These are phyloP conservation scores for Ophthalmolycus amberensis DNA, from an alignment of 2,113 vertebrate species.

Conservation along the genomic window DNA sequence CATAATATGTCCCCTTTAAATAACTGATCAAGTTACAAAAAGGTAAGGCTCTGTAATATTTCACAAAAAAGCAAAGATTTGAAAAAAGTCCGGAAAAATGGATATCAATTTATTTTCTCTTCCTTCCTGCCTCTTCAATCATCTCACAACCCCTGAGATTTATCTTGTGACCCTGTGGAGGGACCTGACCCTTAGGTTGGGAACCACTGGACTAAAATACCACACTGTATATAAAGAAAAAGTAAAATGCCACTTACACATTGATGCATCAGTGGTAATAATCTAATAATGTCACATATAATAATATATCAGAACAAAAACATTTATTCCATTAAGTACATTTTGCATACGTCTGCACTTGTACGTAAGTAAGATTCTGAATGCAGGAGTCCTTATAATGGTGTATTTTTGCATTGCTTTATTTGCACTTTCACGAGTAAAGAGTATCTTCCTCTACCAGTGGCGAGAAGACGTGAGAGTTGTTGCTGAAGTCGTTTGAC, in stretches of 20 bases:
- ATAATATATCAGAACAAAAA: neutral
- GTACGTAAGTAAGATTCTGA: too few species aligned
- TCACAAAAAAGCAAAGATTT: neutral
- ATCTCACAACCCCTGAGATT: neutral
- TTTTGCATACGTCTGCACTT: neutral
- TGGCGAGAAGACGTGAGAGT: neutral
- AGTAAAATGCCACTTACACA: neutral
- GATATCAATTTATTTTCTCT: neutral
- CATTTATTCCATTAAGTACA: neutral
- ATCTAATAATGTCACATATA: neutral
- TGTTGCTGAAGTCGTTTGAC: constrained; percentile 8
- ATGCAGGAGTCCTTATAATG: neutral
- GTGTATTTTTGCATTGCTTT: neutral
- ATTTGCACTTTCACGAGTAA: neutral
- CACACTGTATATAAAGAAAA: neutral
- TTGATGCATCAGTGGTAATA: neutral
- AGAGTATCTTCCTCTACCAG: neutral
- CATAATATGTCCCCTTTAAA: too few species aligned
- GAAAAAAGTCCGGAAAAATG: neutral
- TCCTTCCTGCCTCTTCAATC: neutral
- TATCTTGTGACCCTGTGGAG: neutral
- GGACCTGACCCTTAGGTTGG: neutral
- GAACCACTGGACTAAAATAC: neutral
- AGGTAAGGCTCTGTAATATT: too few species aligned
- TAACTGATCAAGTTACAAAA: too few species aligned